Evolutionary conservation across 2,888 invertebrate genomes (phyloP).

Genomic region (Cynaeus angustus): DNA sequence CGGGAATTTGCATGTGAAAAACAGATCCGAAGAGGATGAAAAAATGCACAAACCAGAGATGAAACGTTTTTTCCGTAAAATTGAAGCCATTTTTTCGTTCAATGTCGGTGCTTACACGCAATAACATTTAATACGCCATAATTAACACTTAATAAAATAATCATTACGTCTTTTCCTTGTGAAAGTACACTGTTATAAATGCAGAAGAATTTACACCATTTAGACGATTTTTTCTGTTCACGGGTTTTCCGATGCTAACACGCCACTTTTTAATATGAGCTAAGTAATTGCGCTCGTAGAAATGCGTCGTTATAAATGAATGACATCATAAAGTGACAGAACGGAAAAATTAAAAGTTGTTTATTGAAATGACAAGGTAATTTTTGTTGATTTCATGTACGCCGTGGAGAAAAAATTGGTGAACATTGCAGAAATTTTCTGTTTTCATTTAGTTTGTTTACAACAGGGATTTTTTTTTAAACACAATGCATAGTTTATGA

Average conservation of each 20-base stretch:
- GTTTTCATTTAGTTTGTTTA: too few species aligned
- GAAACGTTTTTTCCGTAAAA: neutral
- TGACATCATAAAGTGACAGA: too few species aligned
- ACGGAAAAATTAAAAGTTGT: too few species aligned
- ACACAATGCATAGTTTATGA: too few species aligned
- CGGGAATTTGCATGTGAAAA: constrained; percentile 10
- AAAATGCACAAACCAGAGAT: constrained; percentile 1
- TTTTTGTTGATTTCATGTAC: too few species aligned
- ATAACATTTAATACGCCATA: constrained; percentile 1
- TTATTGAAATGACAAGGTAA: too few species aligned
- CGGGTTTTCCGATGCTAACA: neutral
- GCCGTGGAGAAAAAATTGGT: too few species aligned
- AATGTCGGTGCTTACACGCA: neutral
- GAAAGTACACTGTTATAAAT: constrained; percentile 31
- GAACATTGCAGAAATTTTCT: too few species aligned
- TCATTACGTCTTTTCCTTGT: constrained; percentile 30
- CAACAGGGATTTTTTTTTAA: too few species aligned
- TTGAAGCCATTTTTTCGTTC: neutral
- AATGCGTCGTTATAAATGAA: too few species aligned
- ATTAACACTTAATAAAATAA: constrained; percentile 26
- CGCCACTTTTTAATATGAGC: neutral
- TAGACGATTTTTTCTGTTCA: constrained; percentile 3
- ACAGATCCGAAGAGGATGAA: neutral
- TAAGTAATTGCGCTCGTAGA: too few species aligned
- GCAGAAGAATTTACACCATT: constrained; percentile 7